These are phyloP conservation scores for Triplophysa bombifrons DNA, from an alignment of 2,797 vertebrate genomes.

Conservation along the genomic window DNA sequence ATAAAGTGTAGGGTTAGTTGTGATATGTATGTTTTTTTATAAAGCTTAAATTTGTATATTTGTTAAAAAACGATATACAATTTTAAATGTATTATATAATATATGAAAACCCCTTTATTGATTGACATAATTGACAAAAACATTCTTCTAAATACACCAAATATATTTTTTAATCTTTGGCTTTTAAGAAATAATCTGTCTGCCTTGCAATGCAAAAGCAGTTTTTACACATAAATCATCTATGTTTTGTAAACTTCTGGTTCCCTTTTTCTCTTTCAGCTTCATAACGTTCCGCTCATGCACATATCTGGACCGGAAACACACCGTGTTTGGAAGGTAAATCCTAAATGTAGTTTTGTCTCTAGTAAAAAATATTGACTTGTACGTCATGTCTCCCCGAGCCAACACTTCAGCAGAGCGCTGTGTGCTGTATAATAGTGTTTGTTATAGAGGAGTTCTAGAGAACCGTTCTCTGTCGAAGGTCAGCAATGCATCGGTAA, in stretches of 20 bases:
- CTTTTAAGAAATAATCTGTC: background rate
- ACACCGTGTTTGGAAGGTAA: slow-evolving; percentile 94
- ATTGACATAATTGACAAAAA: too few relatives aligned
- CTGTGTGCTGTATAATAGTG: background rate
- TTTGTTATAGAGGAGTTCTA: background rate
- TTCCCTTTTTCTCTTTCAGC: slow-evolving; percentile 67
- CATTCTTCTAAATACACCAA: too few relatives aligned
- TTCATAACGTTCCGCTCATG: slow-evolving; percentile 98
- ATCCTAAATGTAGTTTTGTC: background rate
- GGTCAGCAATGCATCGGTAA: background rate
- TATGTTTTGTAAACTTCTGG: background rate
- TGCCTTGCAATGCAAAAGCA: background rate
- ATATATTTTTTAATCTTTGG: too few relatives aligned
- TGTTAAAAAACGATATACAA: too few relatives aligned
- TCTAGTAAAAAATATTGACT: background rate
- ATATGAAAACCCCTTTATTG: too few relatives aligned
- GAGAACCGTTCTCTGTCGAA: background rate
- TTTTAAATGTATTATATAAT: too few relatives aligned
- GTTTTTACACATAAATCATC: background rate
- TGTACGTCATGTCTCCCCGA: background rate
- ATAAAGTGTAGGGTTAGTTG: too few relatives aligned
- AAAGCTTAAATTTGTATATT: too few relatives aligned
- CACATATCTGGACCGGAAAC: slow-evolving; percentile 92
- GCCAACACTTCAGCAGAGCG: background rate
- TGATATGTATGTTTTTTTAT: too few relatives aligned